Percentiles rank a stretch among this genome's conserved stretches.
phyloP scores from a whole-genome alignment of 1,140 invertebrate genomes.

The Solenopsis fugax region DNA sequence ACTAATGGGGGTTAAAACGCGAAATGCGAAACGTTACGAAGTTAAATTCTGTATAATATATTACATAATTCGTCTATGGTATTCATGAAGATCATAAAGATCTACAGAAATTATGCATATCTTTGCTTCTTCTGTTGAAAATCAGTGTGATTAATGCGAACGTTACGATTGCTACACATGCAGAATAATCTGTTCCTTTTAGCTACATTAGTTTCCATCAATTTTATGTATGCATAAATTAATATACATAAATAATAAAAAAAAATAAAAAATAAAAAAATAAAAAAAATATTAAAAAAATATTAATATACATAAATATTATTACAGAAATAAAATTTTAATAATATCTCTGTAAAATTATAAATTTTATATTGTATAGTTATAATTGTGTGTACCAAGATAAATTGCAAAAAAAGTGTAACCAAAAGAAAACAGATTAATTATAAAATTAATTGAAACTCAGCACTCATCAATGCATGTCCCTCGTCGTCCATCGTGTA shows the following conservation, averaged over 20 bases:
- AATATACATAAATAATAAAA: too few relatives aligned
- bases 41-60: neutral
- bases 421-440: neutral
- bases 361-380: neutral
- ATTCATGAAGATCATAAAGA: neutral
- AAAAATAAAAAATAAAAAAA: too few relatives aligned
- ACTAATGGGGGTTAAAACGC: constrained; percentile 86
- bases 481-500: constrained; percentile 1
- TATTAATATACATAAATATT: neutral
- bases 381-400: too few relatives aligned
- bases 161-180: neutral
- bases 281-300: too few relatives aligned
- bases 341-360: neutral
- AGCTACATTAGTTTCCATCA: neutral
- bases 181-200: neutral
- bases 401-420: neutral
- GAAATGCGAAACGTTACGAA: constrained; percentile 63
- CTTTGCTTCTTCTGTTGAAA: neutral
- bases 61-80: neutral
- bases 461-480: neutral
- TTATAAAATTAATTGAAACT: neutral
- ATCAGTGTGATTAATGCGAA: neutral
- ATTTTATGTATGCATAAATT: neutral
- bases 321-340: neutral
- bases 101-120: neutral